A percentile compares a stretch with the other conserved stretches of the same genome.
phyloP scores from a whole-genome alignment of 2,888 invertebrate species.

The Epistrophe eligans region DNA sequence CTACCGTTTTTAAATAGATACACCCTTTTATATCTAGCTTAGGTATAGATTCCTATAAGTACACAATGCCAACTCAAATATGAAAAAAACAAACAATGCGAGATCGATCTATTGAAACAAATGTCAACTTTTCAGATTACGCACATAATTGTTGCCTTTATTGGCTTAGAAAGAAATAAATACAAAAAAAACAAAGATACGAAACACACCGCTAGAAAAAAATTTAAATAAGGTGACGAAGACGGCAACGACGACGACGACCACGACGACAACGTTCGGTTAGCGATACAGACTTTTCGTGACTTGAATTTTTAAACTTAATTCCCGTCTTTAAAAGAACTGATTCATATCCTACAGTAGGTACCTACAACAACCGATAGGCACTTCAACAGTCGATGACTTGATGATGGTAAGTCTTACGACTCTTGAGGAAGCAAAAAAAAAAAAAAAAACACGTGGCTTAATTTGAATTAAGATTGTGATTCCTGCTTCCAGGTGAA shows the following conservation, averaged over 20 bases:
- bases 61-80: conserved; percentile 17
- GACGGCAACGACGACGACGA: not conserved
- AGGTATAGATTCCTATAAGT: not conserved
- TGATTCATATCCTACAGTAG: conserved; percentile 52
- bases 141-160: conserved; percentile 34
- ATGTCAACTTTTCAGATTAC: conserved; percentile 47
- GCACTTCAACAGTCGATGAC: conserved; percentile 11
- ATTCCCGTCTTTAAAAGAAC: conserved; percentile 39
- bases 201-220: conserved; percentile 27
- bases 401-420: not conserved
- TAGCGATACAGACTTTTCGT: conserved; percentile 32
- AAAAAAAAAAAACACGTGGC: conserved; percentile 18
- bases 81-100: not conserved
- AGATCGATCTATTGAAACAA: conserved; percentile 53
- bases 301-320: conserved; percentile 44
- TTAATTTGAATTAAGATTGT: conserved; percentile 3
- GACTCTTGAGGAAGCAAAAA: conserved; percentile 2
- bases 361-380: not conserved
- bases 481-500: conserved; percentile 18
- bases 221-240: conserved; percentile 32
- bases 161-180: not conserved
- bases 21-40: not conserved
- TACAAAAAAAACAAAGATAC: conserved; percentile 9
- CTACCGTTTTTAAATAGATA: not conserved
- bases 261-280: not conserved